Evolutionary conservation across 2,888 invertebrate species (phyloP), one percentile per base, ranked within the genome.

Genomic region (Metalampra italica): DNA sequence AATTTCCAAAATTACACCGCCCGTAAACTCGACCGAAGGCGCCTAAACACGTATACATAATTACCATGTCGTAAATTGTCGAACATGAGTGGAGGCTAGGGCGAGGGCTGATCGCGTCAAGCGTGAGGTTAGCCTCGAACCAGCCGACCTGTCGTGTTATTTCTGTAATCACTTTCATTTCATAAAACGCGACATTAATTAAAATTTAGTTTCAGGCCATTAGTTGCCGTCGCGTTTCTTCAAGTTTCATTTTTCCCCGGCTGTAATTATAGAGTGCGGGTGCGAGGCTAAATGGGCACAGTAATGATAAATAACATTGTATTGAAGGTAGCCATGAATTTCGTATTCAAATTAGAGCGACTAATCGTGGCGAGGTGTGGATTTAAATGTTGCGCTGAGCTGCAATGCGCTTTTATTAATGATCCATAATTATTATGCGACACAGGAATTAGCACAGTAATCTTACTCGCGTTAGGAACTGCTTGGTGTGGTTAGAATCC

Each of bases 121-220:
- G 52, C 61, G 56, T 57, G 55, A 60, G 53, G 59, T 60, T 63
- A 64, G 61, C 67, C 67, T 66, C 67, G 69, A 74, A 75, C 73
- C 69, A 69, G 68, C 71, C 74, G 68, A 68, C 78, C 78, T 84
- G 83, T 84, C 86, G 86, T 79, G 83, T 88, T 87, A 84, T 79
- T 85, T 80, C 76, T 79, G 79, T 89, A 89, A 89, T 89, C 86
- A 89, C 85, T 87, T 85, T 83, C 82, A 86, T 86, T 88, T 72
- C 74, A 74, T 87, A 83, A 80, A 88, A 87, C 85, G 86, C 87
- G 88, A 86, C 86, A 89, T 85, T 90, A 90, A 90, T 90, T 90
- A 90, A 90, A 90, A 88, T 90, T 89, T 90, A 88, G 89, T 86
- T 88, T 86, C 86, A 87, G 87, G 66, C 87, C 88, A 87, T 89